Evolutionary conservation across 2,888 invertebrate genomes (phyloP), one percentile per base, ranked within the genome.

Genomic region (Thymelicus acteon): DNA sequence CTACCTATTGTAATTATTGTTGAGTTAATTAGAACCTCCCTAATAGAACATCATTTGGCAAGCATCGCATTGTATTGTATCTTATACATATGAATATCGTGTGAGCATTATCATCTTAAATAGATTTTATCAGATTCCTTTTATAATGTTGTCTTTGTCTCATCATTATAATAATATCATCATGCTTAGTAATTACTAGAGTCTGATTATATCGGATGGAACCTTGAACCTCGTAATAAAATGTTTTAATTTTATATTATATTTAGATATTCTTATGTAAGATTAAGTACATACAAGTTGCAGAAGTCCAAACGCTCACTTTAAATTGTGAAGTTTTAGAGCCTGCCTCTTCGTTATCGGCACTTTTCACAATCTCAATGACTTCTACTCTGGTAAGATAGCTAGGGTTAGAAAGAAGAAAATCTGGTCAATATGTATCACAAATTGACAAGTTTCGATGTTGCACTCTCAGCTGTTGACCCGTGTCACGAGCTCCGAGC

Each of bases 1-100:
- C 58, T 64, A 13, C 49, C 58, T 60, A 70, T 70, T 70, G 70
- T 64, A 7, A 60, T 60, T 52, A 70, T 70, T 70, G 70, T 70
- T 40, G 7, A 15, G 15, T 37, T 70, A 70, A 70, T 70, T 63
- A 58, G 49, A 40, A 48, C 64, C 60, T 64, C 69, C 63, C 39
- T 63, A 63, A 58, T 48, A 60, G 69, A 7, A 40, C 39, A n/a
- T 37, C 48, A 48, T 58, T 64, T 70, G 69, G 69, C 69, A 58
- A 12, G 6, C 19, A 52, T 57, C 58, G 24, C 48, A 49, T 39
- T 58, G 52, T 60, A 10, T 19, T 49, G 7, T 39, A n/a, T 0
- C 7, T 58, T 37, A 39, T 15, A 7, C 58, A n/a, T 39, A 58
- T 52, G 49, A 19, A 12, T 5, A 24, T 54, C 10, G 15, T 49